phyloP scores from a whole-genome alignment of 1,140 invertebrate genomes.

The Drosophila nannoptera region DNA sequence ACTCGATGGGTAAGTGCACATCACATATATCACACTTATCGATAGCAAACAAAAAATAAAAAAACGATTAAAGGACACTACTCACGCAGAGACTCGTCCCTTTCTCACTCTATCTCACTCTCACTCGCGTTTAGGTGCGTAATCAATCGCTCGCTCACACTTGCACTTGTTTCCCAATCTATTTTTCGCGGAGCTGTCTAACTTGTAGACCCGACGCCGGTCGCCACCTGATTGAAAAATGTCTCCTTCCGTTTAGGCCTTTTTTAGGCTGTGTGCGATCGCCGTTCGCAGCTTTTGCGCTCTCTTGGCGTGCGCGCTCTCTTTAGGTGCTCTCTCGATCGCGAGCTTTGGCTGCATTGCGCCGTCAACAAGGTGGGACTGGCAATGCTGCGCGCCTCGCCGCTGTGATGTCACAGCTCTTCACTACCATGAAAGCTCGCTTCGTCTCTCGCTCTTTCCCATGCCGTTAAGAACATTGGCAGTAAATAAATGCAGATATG shows the following conservation, averaged over 20 bases:
- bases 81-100: background rate
- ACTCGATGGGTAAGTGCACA: slow-evolving; percentile 89
- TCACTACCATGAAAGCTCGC: background rate
- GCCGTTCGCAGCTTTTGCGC: slow-evolving; percentile 6
- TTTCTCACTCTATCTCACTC: background rate
- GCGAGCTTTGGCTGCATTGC: background rate
- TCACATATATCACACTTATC: background rate
- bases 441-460: too few species aligned
- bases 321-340: background rate
- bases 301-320: background rate
- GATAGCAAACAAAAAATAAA: background rate
- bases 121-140: background rate
- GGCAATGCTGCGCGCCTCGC: too few species aligned
- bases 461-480: too few species aligned
- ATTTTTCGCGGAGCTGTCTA: background rate
- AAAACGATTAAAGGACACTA: background rate
- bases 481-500: too few species aligned
- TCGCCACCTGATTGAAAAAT: slow-evolving; percentile 19
- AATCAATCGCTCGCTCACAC: background rate
- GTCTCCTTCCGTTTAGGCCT: background rate
- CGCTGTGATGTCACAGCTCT: slow-evolving; percentile 2
- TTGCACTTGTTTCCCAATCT: background rate
- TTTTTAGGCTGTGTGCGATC: slow-evolving; percentile 26
- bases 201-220: slow-evolving; percentile 4
- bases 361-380: background rate